phyloP scores from a whole-genome alignment of 2,113 vertebrate species.

The Pitta sordida region DNA sequence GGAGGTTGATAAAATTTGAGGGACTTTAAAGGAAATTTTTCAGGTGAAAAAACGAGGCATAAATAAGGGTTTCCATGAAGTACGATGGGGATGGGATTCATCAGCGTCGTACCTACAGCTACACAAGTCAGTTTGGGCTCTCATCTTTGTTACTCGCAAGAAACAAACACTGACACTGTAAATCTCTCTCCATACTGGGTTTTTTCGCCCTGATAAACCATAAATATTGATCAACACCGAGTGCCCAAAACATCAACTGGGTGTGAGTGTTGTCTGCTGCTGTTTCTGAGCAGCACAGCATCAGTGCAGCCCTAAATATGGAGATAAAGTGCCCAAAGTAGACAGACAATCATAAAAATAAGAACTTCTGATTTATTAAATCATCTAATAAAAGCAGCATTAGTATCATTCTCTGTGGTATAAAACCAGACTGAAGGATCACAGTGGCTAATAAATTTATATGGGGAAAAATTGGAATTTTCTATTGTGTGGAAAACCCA shows the following conservation, averaged over 20 bases:
- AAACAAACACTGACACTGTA: not conserved
- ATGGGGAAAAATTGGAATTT: not conserved
- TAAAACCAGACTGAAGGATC: not conserved
- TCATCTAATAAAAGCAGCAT: not conserved
- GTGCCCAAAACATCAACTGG: not conserved
- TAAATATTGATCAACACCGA: not conserved
- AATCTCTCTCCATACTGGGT: not conserved
- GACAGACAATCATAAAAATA: not conserved
- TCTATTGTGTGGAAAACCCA: not conserved
- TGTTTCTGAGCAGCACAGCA: not conserved
- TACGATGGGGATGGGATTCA: not conserved
- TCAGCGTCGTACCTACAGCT: not conserved
- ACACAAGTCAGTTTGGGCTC: not conserved
- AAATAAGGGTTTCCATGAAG: not conserved
- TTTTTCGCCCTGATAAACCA: not conserved
- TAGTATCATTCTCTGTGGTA: not conserved
- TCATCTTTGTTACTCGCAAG: not conserved
- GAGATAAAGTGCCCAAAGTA: not conserved
- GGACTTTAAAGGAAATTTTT: too few species aligned
- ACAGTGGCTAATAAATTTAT: fast-evolving
- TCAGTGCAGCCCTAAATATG: not conserved
- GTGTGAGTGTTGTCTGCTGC: not conserved
- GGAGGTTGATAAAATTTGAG: fast-evolving
- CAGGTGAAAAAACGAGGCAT: not conserved
- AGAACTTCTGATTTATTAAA: not conserved